Evolutionary conservation across 1,140 invertebrate genomes (phyloP).

Genomic region (Araneus ventricosus): DNA sequence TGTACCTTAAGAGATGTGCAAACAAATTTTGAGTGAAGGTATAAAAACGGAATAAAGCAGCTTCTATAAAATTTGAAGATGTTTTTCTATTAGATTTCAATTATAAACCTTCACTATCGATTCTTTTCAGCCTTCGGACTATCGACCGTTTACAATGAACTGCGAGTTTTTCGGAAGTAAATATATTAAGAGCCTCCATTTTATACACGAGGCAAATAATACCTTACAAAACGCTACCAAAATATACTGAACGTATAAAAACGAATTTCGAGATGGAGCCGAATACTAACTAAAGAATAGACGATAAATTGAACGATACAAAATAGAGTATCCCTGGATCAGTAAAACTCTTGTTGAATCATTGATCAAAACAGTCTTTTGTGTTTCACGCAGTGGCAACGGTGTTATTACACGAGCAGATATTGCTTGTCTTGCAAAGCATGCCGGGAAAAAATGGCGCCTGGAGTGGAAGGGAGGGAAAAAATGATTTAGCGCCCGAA

Average conservation of each 20-base stretch:
- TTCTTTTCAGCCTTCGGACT: background rate
- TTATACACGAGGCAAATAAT: background rate
- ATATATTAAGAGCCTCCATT: background rate
- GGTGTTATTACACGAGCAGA: slow-evolving; percentile 18
- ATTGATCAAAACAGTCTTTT: slow-evolving; percentile 30
- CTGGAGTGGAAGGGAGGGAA: background rate
- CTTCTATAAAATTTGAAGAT: too few relatives aligned
- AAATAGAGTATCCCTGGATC: background rate
- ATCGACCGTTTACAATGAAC: background rate
- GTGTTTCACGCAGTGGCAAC: slow-evolving; percentile 3
- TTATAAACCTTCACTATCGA: background rate
- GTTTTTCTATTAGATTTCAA: background rate
- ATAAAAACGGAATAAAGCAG: too few relatives aligned
- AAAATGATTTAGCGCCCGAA: slow-evolving; percentile 14
- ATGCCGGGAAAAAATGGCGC: background rate
- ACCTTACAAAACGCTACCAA: background rate
- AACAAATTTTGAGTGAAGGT: too few relatives aligned
- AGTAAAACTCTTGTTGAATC: slow-evolving; percentile 29
- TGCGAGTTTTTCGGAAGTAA: background rate
- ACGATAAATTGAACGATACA: slow-evolving; percentile 39
- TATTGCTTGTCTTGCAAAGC: slow-evolving; percentile 43
- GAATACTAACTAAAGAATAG: background rate
- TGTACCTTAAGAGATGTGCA: too few relatives aligned
- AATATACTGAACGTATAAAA: background rate
- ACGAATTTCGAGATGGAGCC: background rate